These are phyloP conservation scores for Griposia aprilina DNA, from an alignment of 2,888 invertebrate species.

Conservation along the genomic window DNA sequence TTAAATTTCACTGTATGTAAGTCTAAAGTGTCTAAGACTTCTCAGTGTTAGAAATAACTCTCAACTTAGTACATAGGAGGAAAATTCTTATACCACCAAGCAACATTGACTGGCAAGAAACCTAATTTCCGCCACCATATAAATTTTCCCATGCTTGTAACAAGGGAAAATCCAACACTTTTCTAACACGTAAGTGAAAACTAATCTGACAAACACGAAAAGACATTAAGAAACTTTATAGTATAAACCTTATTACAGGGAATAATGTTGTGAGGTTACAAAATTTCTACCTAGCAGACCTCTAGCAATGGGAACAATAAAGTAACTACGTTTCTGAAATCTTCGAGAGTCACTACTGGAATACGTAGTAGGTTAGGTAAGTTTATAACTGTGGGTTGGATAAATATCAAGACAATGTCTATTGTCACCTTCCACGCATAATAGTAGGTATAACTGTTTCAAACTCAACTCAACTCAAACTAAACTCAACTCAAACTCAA, in stretches of 20 bases:
- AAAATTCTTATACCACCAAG: not conserved
- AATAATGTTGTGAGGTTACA: not conserved
- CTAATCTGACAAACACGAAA: constrained; percentile 35
- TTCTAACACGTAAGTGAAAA: constrained; percentile 19
- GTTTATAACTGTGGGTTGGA: too few relatives aligned
- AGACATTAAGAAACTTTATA: not conserved
- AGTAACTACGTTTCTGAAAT: constrained; percentile 13
- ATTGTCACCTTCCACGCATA: too few relatives aligned
- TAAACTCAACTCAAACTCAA: too few relatives aligned
- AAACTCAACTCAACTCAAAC: too few relatives aligned
- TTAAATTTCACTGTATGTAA: not conserved
- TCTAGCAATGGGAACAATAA: not conserved
- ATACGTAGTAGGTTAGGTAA: too few relatives aligned
- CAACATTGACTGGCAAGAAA: not conserved
- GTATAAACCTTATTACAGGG: constrained; percentile 15
- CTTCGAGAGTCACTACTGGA: not conserved
- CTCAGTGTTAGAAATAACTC: not conserved
- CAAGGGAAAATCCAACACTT: constrained; percentile 20
- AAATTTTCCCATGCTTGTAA: constrained; percentile 4
- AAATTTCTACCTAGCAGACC: constrained; percentile 9
- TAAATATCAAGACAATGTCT: too few relatives aligned
- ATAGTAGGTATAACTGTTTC: too few relatives aligned
- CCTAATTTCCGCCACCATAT: not conserved
- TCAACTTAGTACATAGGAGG: not conserved
- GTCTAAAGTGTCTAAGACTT: not conserved